A percentile compares a stretch with the other conserved stretches of the same genome.
Evolutionary conservation across 2,113 vertebrate species (phyloP).

Genomic region (Dolichotis patagonum): DNA sequence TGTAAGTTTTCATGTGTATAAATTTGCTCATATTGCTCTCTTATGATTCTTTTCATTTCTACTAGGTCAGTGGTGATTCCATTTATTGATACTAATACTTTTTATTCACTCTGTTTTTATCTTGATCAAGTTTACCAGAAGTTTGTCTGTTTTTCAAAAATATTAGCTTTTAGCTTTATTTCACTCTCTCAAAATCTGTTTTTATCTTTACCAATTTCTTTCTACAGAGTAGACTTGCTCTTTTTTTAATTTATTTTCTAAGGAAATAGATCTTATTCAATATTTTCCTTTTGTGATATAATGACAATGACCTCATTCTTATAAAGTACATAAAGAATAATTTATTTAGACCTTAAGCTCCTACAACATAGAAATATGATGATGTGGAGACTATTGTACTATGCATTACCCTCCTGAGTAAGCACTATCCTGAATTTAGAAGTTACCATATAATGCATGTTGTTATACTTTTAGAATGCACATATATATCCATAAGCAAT

Average conservation of each 20-base stretch:
- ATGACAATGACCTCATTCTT: background rate
- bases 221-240: background rate
- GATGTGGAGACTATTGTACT: background rate
- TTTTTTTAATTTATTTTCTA: background rate
- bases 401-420: background rate
- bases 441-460: background rate
- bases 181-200: background rate
- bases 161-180: background rate
- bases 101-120: background rate
- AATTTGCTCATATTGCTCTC: background rate
- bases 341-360: background rate
- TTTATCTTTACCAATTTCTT: background rate
- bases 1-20: background rate
- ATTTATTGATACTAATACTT: background rate
- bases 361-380: background rate
- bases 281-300: background rate
- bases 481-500: background rate
- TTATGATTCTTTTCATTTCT: background rate
- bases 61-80: background rate
- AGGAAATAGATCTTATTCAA: slow-evolving; percentile 7
- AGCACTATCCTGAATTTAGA: background rate
- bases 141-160: no score
- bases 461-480: background rate
- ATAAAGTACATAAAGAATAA: background rate
- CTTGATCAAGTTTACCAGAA: no score